Evolutionary conservation across 2,888 invertebrate genomes (phyloP).

Genomic region (Anticlea derivata): DNA sequence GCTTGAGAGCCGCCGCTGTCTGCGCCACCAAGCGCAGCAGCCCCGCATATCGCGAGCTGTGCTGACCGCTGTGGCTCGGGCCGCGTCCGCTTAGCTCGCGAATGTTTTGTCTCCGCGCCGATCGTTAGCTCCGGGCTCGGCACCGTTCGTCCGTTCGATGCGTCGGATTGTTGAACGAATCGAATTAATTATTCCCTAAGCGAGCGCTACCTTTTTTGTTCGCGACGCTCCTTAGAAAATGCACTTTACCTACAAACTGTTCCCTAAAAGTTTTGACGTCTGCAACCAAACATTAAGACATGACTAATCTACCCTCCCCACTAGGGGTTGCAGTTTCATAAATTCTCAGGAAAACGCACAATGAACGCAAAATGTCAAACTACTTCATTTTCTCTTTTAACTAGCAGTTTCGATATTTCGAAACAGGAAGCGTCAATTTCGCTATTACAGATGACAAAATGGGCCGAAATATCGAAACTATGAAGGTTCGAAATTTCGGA

Average conservation of each 20-base stretch:
- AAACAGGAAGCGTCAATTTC: too few species aligned
- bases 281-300: too few species aligned
- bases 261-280: too few species aligned
- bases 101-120: slow-evolving; percentile 8
- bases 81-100: background rate
- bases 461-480: too few species aligned
- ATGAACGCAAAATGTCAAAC: too few species aligned
- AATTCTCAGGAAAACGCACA: too few species aligned
- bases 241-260: background rate
- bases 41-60: background rate
- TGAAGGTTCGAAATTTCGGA: too few species aligned
- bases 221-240: slow-evolving; percentile 3
- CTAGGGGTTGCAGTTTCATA: too few species aligned
- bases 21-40: background rate
- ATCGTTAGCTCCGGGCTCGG: slow-evolving; percentile 15
- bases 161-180: slow-evolving; percentile 19
- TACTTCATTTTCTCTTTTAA: too few species aligned
- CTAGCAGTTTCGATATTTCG: too few species aligned
- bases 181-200: slow-evolving; percentile 22
- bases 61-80: background rate
- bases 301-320: too few species aligned
- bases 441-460: too few species aligned
- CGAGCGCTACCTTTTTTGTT: slow-evolving; percentile 16
- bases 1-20: background rate
- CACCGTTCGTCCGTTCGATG: slow-evolving; percentile 12